phyloP scores from a whole-genome alignment of 2,888 invertebrate species.

The Spodoptera picta region DNA sequence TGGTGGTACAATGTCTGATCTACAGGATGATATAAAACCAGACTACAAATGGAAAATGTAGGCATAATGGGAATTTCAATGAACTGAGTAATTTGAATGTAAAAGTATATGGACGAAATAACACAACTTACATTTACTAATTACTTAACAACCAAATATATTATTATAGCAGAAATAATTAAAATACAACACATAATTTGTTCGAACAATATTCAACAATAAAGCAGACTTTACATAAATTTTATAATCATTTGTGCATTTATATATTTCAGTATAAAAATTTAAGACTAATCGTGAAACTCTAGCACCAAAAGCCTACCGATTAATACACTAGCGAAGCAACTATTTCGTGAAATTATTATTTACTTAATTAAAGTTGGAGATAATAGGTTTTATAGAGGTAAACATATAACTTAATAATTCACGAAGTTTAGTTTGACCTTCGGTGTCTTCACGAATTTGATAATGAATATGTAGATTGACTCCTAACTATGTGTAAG shows the following conservation, averaged over 20 bases:
- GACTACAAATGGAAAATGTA: too few relatives aligned
- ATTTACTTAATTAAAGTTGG: constrained; percentile 35
- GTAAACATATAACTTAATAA: constrained; percentile 17
- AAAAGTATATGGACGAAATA: too few relatives aligned
- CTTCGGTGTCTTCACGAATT: constrained; percentile 1
- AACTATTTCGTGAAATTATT: constrained; percentile 59
- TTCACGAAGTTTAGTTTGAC: constrained; percentile 11
- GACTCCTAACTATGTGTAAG: constrained; percentile 15
- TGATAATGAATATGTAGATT: constrained; percentile 7
- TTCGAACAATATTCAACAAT: not conserved
- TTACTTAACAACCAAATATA: too few relatives aligned
- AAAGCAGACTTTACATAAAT: constrained; percentile 26
- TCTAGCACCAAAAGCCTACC: constrained; percentile 81
- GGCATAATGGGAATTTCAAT: too few relatives aligned
- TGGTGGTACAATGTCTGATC: constrained; percentile 57
- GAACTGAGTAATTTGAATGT: too few relatives aligned
- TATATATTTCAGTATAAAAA: constrained; percentile 69
- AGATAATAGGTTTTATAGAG: constrained; percentile 30
- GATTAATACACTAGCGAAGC: constrained; percentile 73
- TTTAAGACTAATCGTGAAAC: constrained; percentile 73
- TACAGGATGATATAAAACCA: too few relatives aligned
- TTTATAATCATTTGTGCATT: constrained; percentile 67
- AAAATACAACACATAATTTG: constrained; percentile 18
- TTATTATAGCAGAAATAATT: not conserved
- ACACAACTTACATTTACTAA: too few relatives aligned